These are phyloP conservation scores for Phymorhynchus buccinoides DNA, from an alignment of 1,140 invertebrate genomes.

Conservation along the genomic window DNA sequence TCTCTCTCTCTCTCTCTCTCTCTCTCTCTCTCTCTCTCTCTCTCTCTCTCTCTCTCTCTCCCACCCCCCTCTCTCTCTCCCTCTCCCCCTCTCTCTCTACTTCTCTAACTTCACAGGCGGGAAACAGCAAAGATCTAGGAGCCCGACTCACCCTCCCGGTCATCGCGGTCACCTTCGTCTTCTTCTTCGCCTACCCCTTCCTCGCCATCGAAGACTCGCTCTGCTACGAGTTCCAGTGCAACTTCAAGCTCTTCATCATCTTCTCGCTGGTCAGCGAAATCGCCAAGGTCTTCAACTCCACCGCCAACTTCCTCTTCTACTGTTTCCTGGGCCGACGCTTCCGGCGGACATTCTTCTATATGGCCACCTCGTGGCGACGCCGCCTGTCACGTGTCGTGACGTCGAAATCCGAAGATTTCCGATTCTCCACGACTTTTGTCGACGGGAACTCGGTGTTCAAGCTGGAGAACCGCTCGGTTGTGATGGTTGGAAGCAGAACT, in stretches of 20 bases:
- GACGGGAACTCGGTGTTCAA: conserved; percentile 18
- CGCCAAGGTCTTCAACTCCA: conserved; percentile 39
- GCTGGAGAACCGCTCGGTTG: background rate
- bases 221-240: conserved; percentile 34
- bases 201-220: conserved; percentile 35
- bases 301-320: conserved; percentile 37
- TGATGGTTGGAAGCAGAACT: too few relatives aligned
- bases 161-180: conserved; percentile 37
- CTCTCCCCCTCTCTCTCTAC: too few relatives aligned
- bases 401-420: conserved; percentile 24
- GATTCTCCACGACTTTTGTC: background rate
- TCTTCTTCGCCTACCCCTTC: conserved; percentile 41
- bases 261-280: conserved; percentile 37
- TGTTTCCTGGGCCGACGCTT: conserved; percentile 37
- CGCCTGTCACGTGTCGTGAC: conserved; percentile 31
- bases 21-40: too few relatives aligned
- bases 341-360: conserved; percentile 27
- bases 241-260: conserved; percentile 15
- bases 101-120: background rate
- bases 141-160: conserved; percentile 34
- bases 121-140: conserved; percentile 14
- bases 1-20: too few relatives aligned
- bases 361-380: conserved; percentile 10
- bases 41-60: too few relatives aligned
- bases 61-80: too few relatives aligned